Conservation (phyloP, 2,888 invertebrate species). For the Cybosia mesomella region DNA sequence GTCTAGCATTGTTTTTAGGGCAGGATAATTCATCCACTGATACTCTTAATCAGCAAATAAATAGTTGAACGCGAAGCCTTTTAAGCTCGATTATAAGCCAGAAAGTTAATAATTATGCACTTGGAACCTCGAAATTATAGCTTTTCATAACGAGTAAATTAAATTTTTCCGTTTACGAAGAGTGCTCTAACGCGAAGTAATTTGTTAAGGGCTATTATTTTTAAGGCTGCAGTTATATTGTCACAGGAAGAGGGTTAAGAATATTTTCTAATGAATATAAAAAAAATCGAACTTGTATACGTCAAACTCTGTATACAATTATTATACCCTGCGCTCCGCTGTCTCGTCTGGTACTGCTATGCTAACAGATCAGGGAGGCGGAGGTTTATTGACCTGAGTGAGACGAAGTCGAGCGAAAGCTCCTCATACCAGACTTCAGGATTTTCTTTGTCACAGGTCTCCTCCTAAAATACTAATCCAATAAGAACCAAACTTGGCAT, state of each 20-base stretch:
- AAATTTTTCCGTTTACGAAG: slow-evolving; percentile 48
- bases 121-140: slow-evolving; percentile 28
- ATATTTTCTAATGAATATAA: not conserved
- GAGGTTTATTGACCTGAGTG: too few relatives aligned
- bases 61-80: slow-evolving; percentile 2
- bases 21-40: not conserved
- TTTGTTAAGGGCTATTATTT: slow-evolving; percentile 32
- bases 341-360: too few relatives aligned
- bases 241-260: not conserved
- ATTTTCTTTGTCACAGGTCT: too few relatives aligned
- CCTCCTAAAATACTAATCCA: too few relatives aligned
- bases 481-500: too few relatives aligned
- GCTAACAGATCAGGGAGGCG: too few relatives aligned
- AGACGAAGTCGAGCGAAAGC: too few relatives aligned
- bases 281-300: not conserved
- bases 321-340: too few relatives aligned
- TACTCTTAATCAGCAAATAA: not conserved
- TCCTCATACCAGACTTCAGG: too few relatives aligned
- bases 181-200: slow-evolving; percentile 29
- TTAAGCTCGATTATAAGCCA: not conserved
- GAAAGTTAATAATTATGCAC: slow-evolving; percentile 31
- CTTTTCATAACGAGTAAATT: slow-evolving; percentile 42
- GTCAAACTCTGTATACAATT: too few relatives aligned
- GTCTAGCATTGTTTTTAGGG: too few relatives aligned
- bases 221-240: slow-evolving; percentile 28